Percentiles rank a stretch among this genome's conserved stretches.
Evolutionary conservation across 2,797 vertebrate species (phyloP).

Genomic region (Gephyroberyx darwinii): DNA sequence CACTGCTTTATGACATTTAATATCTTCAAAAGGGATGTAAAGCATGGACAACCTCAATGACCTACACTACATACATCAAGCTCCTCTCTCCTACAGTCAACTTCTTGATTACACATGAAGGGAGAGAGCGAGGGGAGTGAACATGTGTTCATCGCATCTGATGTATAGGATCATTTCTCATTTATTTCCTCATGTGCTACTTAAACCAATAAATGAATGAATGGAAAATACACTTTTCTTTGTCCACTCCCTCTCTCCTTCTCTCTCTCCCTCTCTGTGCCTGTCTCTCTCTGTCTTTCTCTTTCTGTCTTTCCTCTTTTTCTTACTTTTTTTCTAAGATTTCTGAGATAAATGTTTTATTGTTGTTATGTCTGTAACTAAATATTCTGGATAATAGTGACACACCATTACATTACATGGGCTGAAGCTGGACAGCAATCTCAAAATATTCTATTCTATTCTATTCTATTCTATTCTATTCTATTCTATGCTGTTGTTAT

Average conservation of each 20-base stretch:
- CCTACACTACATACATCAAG: conserved; percentile 4
- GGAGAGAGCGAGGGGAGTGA: background rate
- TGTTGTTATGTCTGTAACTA: no score
- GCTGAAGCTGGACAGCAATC: no score
- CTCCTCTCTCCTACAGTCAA: background rate
- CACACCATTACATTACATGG: no score
- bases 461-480: no score
- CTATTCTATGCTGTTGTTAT: background rate
- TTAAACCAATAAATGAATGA: background rate
- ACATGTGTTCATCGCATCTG: background rate
- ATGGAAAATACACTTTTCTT: background rate
- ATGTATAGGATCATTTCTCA: no score
- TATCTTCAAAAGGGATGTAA: conserved; percentile 24
- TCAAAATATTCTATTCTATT: no score
- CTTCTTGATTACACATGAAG: background rate
- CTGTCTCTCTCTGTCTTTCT: conserved; percentile 5
- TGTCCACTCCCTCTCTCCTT: background rate
- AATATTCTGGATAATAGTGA: no score
- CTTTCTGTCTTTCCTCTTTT: conserved; percentile 3
- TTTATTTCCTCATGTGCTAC: background rate
- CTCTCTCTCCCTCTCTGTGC: background rate
- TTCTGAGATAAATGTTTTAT: no score
- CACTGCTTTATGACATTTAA: conserved; percentile 18
- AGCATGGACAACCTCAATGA: conserved; percentile 7
- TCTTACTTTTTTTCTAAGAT: no score